phyloP scores from a whole-genome alignment of 2,113 vertebrate species.

The Dolichotis patagonum region DNA sequence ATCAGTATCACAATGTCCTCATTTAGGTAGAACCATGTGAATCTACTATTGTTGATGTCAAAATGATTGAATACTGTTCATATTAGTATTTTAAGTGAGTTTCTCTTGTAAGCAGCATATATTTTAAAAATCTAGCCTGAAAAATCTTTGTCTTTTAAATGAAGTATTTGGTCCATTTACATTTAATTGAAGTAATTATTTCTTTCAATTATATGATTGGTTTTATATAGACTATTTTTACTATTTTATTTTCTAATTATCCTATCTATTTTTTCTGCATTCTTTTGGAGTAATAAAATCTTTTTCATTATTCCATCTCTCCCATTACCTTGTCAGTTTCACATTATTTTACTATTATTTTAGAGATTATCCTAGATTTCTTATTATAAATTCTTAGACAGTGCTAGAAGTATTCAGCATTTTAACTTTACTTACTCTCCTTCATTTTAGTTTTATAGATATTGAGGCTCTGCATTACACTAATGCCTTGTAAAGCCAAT shows the following conservation, averaged over 20 bases:
- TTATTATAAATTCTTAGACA: background rate
- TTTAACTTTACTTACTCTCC: background rate
- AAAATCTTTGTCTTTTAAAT: constrained; percentile 19
- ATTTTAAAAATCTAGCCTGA: background rate
- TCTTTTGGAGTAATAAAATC: background rate
- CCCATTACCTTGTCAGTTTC: background rate
- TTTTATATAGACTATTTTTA: background rate
- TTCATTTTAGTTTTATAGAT: background rate
- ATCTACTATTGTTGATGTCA: background rate
- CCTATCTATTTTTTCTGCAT: background rate
- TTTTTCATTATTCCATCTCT: constrained; percentile 14
- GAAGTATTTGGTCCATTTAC: background rate
- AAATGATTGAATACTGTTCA: background rate
- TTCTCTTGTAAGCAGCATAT: background rate
- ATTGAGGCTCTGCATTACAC: background rate
- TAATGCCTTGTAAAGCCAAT: background rate
- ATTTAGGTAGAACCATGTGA: background rate
- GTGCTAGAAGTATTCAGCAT: background rate
- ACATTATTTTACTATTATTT: constrained; percentile 19
- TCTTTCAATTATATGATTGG: background rate
- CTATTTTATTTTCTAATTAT: background rate
- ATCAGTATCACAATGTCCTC: background rate
- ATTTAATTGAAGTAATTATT: background rate
- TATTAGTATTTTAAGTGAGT: background rate
- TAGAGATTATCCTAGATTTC: background rate